Conservation (phyloP, 64 coral and sea anemone genomes). For the Pocillopora verrucosa region DNA sequence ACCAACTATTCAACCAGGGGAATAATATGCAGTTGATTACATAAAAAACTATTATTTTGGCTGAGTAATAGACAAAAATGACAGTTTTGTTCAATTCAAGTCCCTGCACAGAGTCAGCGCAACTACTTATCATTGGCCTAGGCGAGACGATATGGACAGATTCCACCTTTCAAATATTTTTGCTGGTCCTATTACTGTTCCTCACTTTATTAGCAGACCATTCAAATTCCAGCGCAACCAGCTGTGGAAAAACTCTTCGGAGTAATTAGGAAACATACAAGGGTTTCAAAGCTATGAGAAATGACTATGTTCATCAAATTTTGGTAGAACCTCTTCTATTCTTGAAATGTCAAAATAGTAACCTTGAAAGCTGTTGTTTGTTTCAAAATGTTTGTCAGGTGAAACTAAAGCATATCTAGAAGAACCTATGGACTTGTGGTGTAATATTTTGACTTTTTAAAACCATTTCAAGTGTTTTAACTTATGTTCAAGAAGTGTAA, state of each 20-base stretch:
- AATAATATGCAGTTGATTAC: no score
- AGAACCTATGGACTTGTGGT: conserved; percentile 16
- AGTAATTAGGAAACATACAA: conserved; percentile 43
- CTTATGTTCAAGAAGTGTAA: conserved; percentile 14
- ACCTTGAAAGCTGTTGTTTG: conserved; percentile 16
- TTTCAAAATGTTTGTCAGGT: conserved; percentile 13
- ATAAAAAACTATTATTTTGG: not conserved
- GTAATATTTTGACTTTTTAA: conserved; percentile 3
- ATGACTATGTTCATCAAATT: not conserved
- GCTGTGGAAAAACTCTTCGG: conserved; percentile 45
- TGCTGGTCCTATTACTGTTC: conserved; percentile 15
- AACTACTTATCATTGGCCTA: conserved; percentile 44
- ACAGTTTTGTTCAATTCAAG: conserved; percentile 16
- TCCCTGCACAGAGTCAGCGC: conserved; percentile 29
- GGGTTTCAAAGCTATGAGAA: conserved; percentile 11
- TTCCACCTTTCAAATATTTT: conserved; percentile 38
- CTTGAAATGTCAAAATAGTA: conserved; percentile 5
- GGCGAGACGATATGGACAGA: conserved; percentile 8
- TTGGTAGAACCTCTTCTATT: not conserved
- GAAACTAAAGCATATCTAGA: not conserved
- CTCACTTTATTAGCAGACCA: conserved; percentile 34
- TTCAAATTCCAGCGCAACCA: conserved; percentile 43
- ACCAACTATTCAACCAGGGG: not conserved
- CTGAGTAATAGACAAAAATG: not conserved
- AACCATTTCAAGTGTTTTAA: not conserved